Percentiles rank a stretch among this genome's conserved stretches.
Conservation (phyloP, 23 tunicate genomes). For the Botrylloides violaceus region DNA sequence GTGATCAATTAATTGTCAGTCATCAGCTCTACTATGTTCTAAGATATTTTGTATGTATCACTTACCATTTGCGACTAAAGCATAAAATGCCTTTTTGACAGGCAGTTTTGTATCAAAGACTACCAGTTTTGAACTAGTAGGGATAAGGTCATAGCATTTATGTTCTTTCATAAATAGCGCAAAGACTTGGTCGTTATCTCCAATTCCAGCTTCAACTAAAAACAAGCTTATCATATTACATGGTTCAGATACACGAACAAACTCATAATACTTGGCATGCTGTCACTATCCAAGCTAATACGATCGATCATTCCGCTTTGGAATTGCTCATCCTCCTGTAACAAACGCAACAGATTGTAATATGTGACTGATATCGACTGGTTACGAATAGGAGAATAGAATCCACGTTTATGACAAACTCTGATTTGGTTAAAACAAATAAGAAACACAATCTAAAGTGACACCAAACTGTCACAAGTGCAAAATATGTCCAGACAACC, state of each 20-base stretch:
- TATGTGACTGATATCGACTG: neutral
- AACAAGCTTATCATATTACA: neutral
- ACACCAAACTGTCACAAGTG: too few relatives aligned
- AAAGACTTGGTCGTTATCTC: conserved; percentile 41
- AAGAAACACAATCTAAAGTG: too few relatives aligned
- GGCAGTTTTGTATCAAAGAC: conserved; percentile 93
- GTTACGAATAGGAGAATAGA: neutral
- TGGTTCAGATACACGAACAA: neutral
- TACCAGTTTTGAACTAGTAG: conserved; percentile 88
- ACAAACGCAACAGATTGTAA: neutral
- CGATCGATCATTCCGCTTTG: conserved; percentile 60
- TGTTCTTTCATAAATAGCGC: conserved; percentile 91
- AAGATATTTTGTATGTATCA: too few relatives aligned
- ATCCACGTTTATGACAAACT: neutral
- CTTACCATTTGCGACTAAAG: conserved; percentile 92
- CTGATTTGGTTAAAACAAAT: too few relatives aligned
- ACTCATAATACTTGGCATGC: neutral
- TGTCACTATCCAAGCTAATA: conserved; percentile 46
- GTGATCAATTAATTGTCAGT: too few relatives aligned
- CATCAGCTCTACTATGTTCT: too few relatives aligned
- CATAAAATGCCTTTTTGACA: conserved; percentile 95
- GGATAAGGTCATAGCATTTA: conserved; percentile 85
- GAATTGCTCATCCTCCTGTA: conserved; percentile 20
- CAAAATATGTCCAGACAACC: too few relatives aligned
- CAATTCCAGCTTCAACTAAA: neutral